These are phyloP conservation scores for Escarpia spicata DNA, from an alignment of 2,888 invertebrate species.

Conservation along the genomic window DNA sequence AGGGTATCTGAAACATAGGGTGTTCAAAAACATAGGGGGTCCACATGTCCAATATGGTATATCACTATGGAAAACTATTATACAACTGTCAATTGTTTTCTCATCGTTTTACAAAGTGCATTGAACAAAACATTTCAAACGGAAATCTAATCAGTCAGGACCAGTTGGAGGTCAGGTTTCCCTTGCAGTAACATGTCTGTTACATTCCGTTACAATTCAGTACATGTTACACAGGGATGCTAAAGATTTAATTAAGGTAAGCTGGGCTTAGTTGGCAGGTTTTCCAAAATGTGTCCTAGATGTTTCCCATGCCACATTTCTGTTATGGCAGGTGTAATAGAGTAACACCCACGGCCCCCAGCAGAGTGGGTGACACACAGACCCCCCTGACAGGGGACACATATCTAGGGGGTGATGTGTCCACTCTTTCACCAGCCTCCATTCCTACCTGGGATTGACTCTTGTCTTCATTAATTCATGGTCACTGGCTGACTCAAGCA, in stretches of 20 bases:
- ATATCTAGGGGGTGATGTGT: background rate
- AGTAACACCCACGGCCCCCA: background rate
- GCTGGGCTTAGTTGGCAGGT: background rate
- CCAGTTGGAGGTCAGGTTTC: too few relatives aligned
- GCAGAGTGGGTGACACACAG: background rate
- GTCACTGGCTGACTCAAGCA: background rate
- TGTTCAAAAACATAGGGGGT: too few relatives aligned
- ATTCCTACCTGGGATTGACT: background rate
- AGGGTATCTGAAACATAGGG: too few relatives aligned
- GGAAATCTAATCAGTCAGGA: too few relatives aligned
- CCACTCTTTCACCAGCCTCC: background rate
- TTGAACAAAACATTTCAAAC: too few relatives aligned
- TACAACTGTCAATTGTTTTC: background rate
- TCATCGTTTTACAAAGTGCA: background rate
- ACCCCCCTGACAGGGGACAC: background rate
- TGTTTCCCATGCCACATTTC: background rate
- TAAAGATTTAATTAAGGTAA: too few relatives aligned
- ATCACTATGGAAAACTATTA: background rate
- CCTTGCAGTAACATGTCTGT: too few relatives aligned
- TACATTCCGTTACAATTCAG: too few relatives aligned
- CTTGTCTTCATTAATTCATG: constrained; percentile 13
- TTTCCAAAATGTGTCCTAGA: background rate
- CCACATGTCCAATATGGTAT: too few relatives aligned
- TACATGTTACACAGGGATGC: too few relatives aligned
- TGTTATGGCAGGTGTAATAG: background rate